Percentiles rank a stretch among this genome's conserved stretches.
These are phyloP conservation scores for Lagocephalus sceleratus DNA, from an alignment of 2,797 vertebrate species.

Conservation along the genomic window DNA sequence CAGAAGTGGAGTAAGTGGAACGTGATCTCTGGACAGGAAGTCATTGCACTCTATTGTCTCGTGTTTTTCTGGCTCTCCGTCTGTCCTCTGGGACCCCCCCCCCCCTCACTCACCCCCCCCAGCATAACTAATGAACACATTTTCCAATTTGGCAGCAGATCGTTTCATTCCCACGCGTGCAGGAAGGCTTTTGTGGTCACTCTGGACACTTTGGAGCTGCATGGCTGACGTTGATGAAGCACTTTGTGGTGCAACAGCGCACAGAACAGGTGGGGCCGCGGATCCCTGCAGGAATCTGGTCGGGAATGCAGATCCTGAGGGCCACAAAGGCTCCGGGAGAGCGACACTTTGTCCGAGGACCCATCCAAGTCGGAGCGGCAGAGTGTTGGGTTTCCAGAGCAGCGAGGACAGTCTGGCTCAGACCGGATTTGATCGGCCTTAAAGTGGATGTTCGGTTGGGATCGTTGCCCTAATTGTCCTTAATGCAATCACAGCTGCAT, in stretches of 20 bases:
- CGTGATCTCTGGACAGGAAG: slow-evolving; percentile 12
- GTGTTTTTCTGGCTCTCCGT: background rate
- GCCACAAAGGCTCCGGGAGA: background rate
- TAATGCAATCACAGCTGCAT: slow-evolving; percentile 4
- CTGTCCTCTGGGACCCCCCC: background rate
- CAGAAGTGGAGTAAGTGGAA: background rate
- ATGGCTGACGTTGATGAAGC: slow-evolving; percentile 1
- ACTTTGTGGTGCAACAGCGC: slow-evolving; percentile 6
- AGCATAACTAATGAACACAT: background rate
- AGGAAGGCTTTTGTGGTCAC: background rate
- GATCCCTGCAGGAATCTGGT: slow-evolving; percentile 25
- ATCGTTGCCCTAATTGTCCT: slow-evolving; percentile 7
- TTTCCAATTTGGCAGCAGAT: too few relatives aligned
- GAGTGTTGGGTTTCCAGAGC: slow-evolving; percentile 13
- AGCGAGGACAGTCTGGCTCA: background rate
- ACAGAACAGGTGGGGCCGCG: slow-evolving; percentile 26
- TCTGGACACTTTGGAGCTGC: background rate
- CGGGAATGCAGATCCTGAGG: slow-evolving; percentile 9
- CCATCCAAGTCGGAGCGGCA: background rate
- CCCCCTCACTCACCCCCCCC: background rate
- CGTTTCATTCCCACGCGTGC: too few relatives aligned
- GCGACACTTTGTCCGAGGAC: slow-evolving; percentile 7
- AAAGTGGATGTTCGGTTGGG: background rate
- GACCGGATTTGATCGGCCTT: slow-evolving; percentile 1
- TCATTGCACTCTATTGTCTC: slow-evolving; percentile 7